A percentile compares a stretch with the other conserved stretches of the same genome.
Evolutionary conservation across 2,888 invertebrate genomes (phyloP).

Genomic region (Cephus runcator): DNA sequence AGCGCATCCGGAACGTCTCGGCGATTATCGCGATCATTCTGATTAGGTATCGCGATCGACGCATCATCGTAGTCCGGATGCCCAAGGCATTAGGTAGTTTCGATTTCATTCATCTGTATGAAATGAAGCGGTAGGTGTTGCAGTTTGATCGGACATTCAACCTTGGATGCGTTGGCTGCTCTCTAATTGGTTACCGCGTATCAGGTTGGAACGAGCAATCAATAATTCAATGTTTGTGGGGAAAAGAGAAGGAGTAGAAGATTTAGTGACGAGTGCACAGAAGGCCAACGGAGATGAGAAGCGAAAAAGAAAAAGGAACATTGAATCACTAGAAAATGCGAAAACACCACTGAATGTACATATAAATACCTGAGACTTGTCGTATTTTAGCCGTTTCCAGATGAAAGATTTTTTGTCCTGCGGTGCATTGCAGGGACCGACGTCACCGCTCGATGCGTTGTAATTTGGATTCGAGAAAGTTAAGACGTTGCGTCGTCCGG

Average conservation of each 20-base stretch:
- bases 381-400: conserved; percentile 83
- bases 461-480: conserved; percentile 94
- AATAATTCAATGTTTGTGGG: conserved; percentile 52
- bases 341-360: too few species aligned
- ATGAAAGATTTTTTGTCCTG: conserved; percentile 72
- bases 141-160: conserved; percentile 57
- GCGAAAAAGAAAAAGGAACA: too few species aligned
- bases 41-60: too few species aligned
- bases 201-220: conserved; percentile 33
- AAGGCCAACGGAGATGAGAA: too few species aligned
- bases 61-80: too few species aligned
- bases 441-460: conserved; percentile 70
- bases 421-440: conserved; percentile 54
- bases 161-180: conserved; percentile 40
- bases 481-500: conserved; percentile 76
- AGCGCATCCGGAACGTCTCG: too few species aligned
- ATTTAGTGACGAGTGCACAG: too few species aligned
- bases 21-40: too few species aligned
- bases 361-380: conserved; percentile 75
- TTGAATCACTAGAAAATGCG: too few species aligned
- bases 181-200: conserved; percentile 1
- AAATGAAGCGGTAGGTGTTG: conserved; percentile 56
- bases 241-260: conserved; percentile 19
- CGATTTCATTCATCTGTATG: conserved; percentile 57
- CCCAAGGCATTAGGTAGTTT: conserved; percentile 45